Evolutionary conservation across 2,888 invertebrate species (phyloP), one percentile per base, ranked within the genome.

Genomic region (Rugalucina vietnamica): DNA sequence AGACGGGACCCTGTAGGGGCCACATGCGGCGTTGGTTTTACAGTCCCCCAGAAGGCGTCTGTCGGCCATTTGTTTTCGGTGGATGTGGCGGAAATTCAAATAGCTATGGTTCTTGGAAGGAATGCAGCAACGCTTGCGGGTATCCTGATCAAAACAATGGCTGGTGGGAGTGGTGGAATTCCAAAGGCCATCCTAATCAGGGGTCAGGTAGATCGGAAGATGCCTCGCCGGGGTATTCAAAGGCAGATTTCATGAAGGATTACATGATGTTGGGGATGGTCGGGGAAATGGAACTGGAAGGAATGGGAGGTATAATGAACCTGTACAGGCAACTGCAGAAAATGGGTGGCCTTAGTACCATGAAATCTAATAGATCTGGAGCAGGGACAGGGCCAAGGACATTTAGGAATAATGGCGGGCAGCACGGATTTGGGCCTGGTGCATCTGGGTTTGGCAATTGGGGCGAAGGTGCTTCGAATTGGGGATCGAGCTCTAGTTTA

Each of bases 61-160:
- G 88, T 65, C 73, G 79, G 24, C 84, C 86, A 14, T 88, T 88
- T 54, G 72, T 86, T n/a, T 88, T 81, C 37, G 88, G 88, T n/a
- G 88, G 88, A 0, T 88, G 88, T 79, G 83, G 86, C 21, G 88
- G 88, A 43, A 88, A 88, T 65, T 71, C 60, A 5, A 88, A 87
- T 54, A 84, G 72, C 36, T 76, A 87, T 34, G 65, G 2, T 0
- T 77, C 84, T 14, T 87, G 87, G 87, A 65, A 71, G 18, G 82
- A 82, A 18, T 87, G 87, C 24, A 87, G 87, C 34, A 75, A 82
- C 8, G 32, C 36, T 5, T 87, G 87, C 43, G 84, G 84, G 4
- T 84, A 78, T 49, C 87, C 86, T 24, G 78, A 76, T 29, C 69
- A 79, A 0, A 71, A 76, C 21, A 84, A 82, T 70, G 81, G 65